phyloP scores from a whole-genome alignment of 2,888 invertebrate genomes.

The Biston betularia region DNA sequence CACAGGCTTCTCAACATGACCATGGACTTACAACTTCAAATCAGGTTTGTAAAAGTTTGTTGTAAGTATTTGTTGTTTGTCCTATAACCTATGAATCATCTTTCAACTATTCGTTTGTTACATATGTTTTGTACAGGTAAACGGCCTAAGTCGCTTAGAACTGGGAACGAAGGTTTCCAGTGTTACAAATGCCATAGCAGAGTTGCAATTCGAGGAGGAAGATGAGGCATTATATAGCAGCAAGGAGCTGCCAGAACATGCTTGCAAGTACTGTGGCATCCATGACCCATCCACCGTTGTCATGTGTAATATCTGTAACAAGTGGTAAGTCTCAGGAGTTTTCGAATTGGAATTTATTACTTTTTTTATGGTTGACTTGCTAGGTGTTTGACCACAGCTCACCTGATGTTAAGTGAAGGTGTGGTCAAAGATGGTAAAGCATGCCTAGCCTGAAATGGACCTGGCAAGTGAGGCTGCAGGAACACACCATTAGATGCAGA shows the following conservation, averaged over 20 bases:
- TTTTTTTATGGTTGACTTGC: no score
- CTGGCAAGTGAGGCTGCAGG: no score
- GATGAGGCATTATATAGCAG: constrained; percentile 95
- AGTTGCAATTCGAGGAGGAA: constrained; percentile 97
- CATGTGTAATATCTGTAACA: constrained; percentile 99
- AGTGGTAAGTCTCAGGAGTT: constrained; percentile 89
- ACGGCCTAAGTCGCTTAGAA: constrained; percentile 88
- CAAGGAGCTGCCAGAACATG: constrained; percentile 96
- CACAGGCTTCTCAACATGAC: constrained; percentile 96
- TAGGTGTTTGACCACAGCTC: no score
- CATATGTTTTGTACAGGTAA: constrained; percentile 84
- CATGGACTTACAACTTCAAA: constrained; percentile 86
- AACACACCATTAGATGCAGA: no score
- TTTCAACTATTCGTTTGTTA: constrained; percentile 37
- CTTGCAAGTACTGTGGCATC: constrained; percentile 99
- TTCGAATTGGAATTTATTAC: background rate
- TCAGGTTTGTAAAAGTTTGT: constrained; percentile 73
- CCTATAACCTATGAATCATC: constrained; percentile 47
- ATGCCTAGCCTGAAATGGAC: no score
- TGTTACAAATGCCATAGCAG: constrained; percentile 91
- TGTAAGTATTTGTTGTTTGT: constrained; percentile 53
- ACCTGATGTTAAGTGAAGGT: no score
- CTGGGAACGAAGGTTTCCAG: constrained; percentile 89
- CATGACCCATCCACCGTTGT: constrained; percentile 99
- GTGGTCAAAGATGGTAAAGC: no score